Percentiles rank a stretch among this genome's conserved stretches.
Evolutionary conservation across 2,888 invertebrate species (phyloP).

Genomic region (Caenorhabditis sp.): DNA sequence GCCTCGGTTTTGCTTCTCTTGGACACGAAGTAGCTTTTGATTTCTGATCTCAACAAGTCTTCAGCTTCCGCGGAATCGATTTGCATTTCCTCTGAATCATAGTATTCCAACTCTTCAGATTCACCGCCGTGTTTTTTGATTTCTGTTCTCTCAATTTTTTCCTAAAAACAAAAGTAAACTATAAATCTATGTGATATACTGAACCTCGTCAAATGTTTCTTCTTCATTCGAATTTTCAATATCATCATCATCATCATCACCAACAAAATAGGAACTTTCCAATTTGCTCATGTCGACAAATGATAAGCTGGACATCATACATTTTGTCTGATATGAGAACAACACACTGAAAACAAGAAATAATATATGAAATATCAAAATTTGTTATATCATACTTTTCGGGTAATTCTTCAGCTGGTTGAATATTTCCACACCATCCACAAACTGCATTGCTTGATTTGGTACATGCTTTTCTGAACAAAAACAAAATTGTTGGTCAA

Average conservation of each 20-base stretch:
- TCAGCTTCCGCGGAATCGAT: not conserved
- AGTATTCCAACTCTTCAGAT: conserved; percentile 5
- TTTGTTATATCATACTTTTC: conserved; percentile 11
- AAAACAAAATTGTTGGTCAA: too few relatives aligned
- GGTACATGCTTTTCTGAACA: conserved; percentile 38
- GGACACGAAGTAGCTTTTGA: too few relatives aligned
- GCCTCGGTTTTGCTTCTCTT: too few relatives aligned
- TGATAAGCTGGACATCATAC: conserved; percentile 19
- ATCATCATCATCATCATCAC: not conserved
- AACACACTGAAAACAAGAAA: conserved; percentile 15
- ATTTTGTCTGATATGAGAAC: conserved; percentile 28
- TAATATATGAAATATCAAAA: not conserved
- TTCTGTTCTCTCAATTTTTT: not conserved
- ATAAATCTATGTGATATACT: not conserved
- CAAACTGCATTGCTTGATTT: conserved; percentile 46
- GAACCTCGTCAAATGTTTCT: too few relatives aligned
- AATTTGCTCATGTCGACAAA: conserved; percentile 24
- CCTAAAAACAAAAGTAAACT: not conserved
- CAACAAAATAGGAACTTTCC: conserved; percentile 1
- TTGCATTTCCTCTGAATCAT: conserved; percentile 7
- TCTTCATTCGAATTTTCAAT: not conserved
- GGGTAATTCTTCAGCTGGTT: not conserved
- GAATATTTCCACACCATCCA: conserved; percentile 51
- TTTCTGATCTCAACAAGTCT: not conserved
- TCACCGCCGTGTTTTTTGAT: not conserved